Conservation (phyloP, 2,888 invertebrate genomes). For the Zootermopsis nevadensis region DNA sequence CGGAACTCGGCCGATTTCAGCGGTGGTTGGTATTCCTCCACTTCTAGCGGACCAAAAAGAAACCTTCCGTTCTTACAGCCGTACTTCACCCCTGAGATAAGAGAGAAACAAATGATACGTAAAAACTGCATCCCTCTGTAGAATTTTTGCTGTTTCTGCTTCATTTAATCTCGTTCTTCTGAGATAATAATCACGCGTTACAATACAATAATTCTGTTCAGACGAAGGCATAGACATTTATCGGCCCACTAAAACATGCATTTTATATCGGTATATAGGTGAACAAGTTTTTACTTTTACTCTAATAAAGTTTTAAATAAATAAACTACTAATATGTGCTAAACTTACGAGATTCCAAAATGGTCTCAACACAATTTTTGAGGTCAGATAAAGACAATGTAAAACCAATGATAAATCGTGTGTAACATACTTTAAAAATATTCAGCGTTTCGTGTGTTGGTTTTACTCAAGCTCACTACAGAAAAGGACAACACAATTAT, state of each 20-base stretch:
- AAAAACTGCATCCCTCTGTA: neutral
- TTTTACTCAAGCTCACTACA: too few relatives aligned
- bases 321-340: too few relatives aligned
- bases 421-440: too few relatives aligned
- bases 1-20: neutral
- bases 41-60: neutral
- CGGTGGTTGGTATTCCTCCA: neutral
- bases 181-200: conserved; percentile 2
- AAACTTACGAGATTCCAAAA: too few relatives aligned
- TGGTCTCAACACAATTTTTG: too few relatives aligned
- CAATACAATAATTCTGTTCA: neutral
- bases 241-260: neutral
- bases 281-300: neutral
- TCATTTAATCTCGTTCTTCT: neutral
- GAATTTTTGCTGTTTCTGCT: neutral
- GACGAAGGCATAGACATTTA: neutral
- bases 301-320: too few relatives aligned
- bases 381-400: too few relatives aligned
- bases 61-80: neutral
- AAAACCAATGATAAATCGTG: too few relatives aligned
- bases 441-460: too few relatives aligned
- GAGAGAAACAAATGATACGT: neutral
- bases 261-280: neutral
- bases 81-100: neutral
- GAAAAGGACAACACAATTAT: too few relatives aligned